These are phyloP conservation scores for Gryllus longicercus DNA, from an alignment of 2,888 invertebrate genomes.

Conservation along the genomic window DNA sequence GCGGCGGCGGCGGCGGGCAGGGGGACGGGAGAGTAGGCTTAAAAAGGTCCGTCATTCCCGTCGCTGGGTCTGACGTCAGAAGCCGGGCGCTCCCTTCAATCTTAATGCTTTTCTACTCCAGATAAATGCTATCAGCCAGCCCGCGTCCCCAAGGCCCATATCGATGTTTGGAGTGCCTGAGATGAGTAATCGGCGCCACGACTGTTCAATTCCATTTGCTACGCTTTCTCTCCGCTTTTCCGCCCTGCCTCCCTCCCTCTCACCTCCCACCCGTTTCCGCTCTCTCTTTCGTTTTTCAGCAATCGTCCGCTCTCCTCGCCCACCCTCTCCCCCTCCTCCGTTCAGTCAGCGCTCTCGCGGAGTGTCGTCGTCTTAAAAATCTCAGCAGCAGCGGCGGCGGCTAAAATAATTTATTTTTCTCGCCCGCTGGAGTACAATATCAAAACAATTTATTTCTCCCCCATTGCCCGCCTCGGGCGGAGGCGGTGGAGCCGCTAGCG, in stretches of 20 bases:
- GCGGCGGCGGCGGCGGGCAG: too few relatives aligned
- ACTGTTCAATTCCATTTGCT: slow-evolving; percentile 5
- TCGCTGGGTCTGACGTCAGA: not conserved
- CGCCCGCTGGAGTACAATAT: slow-evolving; percentile 8
- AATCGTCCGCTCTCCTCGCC: too few relatives aligned
- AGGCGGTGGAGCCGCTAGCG: slow-evolving; percentile 33
- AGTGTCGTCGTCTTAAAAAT: too few relatives aligned
- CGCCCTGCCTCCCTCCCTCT: too few relatives aligned
- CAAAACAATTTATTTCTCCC: slow-evolving; percentile 17
- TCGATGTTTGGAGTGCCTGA: not conserved
- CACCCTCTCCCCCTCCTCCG: too few relatives aligned
- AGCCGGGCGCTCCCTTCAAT: not conserved
- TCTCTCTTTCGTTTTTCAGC: too few relatives aligned
- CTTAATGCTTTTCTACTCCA: slow-evolving; percentile 2
- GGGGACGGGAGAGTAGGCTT: not conserved
- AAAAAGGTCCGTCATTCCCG: not conserved
- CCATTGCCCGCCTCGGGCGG: slow-evolving; percentile 24
- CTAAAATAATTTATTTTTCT: not conserved
- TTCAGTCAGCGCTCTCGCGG: too few relatives aligned
- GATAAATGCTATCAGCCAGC: not conserved
- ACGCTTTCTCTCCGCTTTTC: not conserved
- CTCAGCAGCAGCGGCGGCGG: too few relatives aligned
- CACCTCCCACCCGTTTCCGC: too few relatives aligned
- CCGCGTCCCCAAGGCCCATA: not conserved
- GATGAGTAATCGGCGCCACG: not conserved